These are phyloP conservation scores for Nezara viridula DNA, from an alignment of 2,888 invertebrate species.

Conservation along the genomic window DNA sequence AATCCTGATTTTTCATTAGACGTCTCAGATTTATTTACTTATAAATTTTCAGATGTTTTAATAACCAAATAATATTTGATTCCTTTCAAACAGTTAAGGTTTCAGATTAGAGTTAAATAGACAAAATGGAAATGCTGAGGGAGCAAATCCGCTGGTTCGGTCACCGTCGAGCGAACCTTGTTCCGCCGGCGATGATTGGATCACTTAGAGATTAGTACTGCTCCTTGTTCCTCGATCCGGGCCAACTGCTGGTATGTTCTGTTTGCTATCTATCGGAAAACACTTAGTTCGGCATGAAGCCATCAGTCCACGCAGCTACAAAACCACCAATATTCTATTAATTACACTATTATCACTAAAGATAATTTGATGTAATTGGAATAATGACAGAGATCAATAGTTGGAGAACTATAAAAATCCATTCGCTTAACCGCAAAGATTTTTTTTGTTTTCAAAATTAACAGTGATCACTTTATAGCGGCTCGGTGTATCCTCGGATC, in stretches of 20 bases:
- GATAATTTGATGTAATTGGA: background rate
- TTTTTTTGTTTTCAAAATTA: too few relatives aligned
- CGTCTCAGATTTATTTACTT: too few relatives aligned
- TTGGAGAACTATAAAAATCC: background rate
- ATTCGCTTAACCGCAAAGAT: too few relatives aligned
- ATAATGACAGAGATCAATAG: background rate
- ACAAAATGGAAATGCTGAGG: background rate
- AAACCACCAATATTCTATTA: background rate
- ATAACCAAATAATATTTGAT: too few relatives aligned
- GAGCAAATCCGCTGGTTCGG: background rate
- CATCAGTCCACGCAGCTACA: background rate
- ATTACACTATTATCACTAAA: background rate
- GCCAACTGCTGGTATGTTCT: background rate
- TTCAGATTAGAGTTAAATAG: background rate
- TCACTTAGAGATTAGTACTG: constrained; percentile 26
- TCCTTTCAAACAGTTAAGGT: too few relatives aligned
- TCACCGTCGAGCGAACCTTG: background rate
- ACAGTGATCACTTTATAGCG: too few relatives aligned
- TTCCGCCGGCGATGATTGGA: background rate
- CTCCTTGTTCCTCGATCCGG: constrained; percentile 27
- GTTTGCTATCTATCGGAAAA: background rate
- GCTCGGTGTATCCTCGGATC: too few relatives aligned
- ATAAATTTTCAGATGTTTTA: too few relatives aligned
- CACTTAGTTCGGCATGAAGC: background rate
- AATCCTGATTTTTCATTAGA: too few relatives aligned